Base-by-base conservation (phyloP, 2,888 invertebrate genomes). In the Heliconius sara region DNA sequence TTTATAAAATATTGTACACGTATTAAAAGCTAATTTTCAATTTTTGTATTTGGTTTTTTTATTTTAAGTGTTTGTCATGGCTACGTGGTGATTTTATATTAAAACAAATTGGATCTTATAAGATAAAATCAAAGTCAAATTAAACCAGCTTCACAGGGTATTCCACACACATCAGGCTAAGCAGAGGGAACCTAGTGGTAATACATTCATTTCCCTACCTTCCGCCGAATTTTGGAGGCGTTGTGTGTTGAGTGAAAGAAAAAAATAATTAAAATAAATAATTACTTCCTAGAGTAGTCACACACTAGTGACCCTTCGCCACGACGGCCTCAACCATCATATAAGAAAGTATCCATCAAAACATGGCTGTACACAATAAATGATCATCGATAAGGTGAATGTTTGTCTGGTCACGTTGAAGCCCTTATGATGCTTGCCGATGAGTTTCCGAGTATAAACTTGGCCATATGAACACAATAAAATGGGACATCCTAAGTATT, bases 401-500 rank as follows among this genome's bases (percentile, higher is more conserved):
- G 78, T 79, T 73, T 77, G 80, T 79, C 74, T 77, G 71, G 82
- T 81, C 78, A 82, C 80, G 80, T 80, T 82, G 78, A 76, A 79
- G 60, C 84, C 74, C 87, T 89, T 91, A 92, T 89, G 91, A 91
- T 90, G 91, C 86, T 91, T 91, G 85, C 85, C 85, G 86, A 89
- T 89, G 89, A 91, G 89, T 91, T 91, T 85, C 85, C 87, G 86
- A 87, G 88, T 87, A 88, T 88, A 90, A 92, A 92, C 88, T 91
- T 90, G 86, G 82, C 87, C 87, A 91, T 91, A 92, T 91, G 91
- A 90, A 92, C 93, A 93, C 93, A 93, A 93, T 94, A 94, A 93
- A 93, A 91, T 88, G 91, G 86, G 87, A 87, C 87, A 88, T 88
- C 90, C 90, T 88, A 90, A 88, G 88, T 87, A 89, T 92, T 90